Base-by-base conservation (phyloP, 2,797 vertebrate species). In the Argentina silus region DNA sequence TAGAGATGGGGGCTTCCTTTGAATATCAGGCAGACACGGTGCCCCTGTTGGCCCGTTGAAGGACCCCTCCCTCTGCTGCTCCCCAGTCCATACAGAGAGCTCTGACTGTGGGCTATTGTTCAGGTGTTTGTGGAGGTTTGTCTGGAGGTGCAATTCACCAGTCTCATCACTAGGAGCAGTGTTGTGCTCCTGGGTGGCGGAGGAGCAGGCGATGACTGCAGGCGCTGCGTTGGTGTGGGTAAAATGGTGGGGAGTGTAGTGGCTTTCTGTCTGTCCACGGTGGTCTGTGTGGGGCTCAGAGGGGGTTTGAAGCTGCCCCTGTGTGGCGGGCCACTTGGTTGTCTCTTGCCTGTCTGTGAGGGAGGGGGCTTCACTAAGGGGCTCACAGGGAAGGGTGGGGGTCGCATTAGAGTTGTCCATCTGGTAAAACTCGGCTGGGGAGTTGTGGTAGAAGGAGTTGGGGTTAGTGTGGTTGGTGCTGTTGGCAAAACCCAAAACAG, bases 401-500 rank as follows among this genome's bases (percentile, higher is more conserved):
- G 91, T 85, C 79, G 93, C 90, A 74, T 85, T 85, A 45, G 94
- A 91, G 85, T 89, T 91, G 74, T 96, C 94, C 80, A 90, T 93
- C 83, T 94, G 95, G 88, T 96, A 95, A 84, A 93, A 95, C 76
- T 95, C 91, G 77, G 93, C 87, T 60, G 94, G 87, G 78, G 93
- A 88, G 70, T 87, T 87, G 88, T 77, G 86, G 77, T 94, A 95
- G 87, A 95, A 96, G 44, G 93, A 88, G 75, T 90, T 83, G 55
- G 93, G 91, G 87, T 90, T 89, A 6, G 92, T 51, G 81, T 94
- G 94, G 85, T 90, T 90, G 83, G 95, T 87, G 85, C 90, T 92
- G 61, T 93, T 95, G 0, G 96, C 95, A 81, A 96, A 97, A 78
- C 95, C 95, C 74, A 97, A 90, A 67, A 96, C 95, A 1, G 96